Conservation (phyloP, 2,113 vertebrate genomes). For the Clarias macrocephalus region DNA sequence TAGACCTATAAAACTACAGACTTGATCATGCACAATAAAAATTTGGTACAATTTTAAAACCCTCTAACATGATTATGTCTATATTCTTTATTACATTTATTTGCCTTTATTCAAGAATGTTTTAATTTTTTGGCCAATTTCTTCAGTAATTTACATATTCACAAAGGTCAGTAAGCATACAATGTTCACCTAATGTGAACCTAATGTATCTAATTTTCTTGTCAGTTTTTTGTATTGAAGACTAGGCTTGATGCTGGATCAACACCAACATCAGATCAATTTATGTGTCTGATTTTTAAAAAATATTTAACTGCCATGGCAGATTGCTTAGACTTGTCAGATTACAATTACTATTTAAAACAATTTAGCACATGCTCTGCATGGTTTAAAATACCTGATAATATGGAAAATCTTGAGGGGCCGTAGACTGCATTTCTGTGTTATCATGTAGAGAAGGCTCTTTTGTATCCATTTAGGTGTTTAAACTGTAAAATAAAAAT, state of each 20-base stretch:
- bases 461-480: constrained; percentile 18
- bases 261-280: neutral
- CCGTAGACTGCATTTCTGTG: neutral
- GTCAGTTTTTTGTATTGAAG: neutral
- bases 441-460: neutral
- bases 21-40: neutral
- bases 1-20: too few species aligned
- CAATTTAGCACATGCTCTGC: neutral
- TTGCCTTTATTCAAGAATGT: too few species aligned
- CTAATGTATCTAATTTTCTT: neutral
- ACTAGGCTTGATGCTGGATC: neutral
- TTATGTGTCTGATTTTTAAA: neutral
- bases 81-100: too few species aligned
- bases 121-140: too few species aligned
- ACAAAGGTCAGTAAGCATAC: neutral
- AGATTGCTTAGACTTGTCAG: neutral
- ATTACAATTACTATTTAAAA: neutral
- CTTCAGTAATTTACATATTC: too few species aligned
- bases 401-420: neutral
- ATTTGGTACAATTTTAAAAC: neutral
- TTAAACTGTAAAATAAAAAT: neutral
- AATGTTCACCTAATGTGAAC: neutral
- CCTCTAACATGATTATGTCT: too few species aligned
- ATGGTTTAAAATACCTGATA: constrained; percentile 25
- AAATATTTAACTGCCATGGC: neutral